Conservation (phyloP, 2,113 vertebrate genomes). For the Collichthys lucidus region DNA sequence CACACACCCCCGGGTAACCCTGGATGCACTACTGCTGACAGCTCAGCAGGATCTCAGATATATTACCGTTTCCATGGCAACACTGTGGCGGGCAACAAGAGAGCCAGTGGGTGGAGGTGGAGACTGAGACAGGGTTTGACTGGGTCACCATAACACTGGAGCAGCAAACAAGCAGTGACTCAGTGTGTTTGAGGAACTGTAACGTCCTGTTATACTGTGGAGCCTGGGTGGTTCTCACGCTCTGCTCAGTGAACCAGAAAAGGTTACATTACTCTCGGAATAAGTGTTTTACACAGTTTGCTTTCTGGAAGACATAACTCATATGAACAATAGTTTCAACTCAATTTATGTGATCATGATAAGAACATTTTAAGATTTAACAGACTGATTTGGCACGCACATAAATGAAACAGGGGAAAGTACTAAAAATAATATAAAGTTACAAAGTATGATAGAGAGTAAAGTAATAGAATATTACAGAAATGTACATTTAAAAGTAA, state of each 20-base stretch:
- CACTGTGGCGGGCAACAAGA: slow-evolving; percentile 19
- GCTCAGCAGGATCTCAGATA: slow-evolving; percentile 27
- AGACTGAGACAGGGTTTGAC: slow-evolving; percentile 7
- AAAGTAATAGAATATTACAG: no score
- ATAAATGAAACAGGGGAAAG: no score
- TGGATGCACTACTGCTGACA: slow-evolving; percentile 15
- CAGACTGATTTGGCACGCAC: no score
- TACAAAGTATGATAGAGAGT: no score
- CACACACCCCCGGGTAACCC: neutral
- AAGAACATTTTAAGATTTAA: neutral
- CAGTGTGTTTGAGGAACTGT: slow-evolving; percentile 30
- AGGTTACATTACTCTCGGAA: neutral
- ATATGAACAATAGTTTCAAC: neutral
- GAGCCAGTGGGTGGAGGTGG: slow-evolving; percentile 17
- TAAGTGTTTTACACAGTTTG: neutral
- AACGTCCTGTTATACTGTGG: slow-evolving; percentile 30
- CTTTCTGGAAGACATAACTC: neutral
- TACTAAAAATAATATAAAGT: no score
- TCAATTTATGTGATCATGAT: neutral
- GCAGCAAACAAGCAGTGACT: slow-evolving; percentile 64
- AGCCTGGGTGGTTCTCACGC: neutral
- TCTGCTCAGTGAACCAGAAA: neutral
- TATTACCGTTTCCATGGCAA: slow-evolving; percentile 36
- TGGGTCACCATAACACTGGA: slow-evolving; percentile 51
- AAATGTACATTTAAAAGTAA: no score